phyloP scores from a whole-genome alignment of 1,140 invertebrate genomes.

The Drosophila novamexicana region DNA sequence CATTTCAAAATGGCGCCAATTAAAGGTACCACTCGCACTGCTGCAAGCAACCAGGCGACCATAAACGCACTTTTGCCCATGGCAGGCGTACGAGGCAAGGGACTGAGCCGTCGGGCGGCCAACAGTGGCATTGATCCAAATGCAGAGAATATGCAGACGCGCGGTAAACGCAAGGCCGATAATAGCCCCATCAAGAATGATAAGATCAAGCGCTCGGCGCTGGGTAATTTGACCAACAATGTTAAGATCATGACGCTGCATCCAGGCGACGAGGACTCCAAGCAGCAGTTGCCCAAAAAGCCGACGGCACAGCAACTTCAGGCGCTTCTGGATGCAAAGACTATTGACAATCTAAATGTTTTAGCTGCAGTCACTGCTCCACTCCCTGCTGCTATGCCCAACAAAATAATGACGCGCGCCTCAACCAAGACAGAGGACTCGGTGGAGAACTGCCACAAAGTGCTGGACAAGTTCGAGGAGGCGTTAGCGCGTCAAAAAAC shows the following conservation, averaged over 20 bases:
- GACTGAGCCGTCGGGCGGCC: slow-evolving; percentile 82
- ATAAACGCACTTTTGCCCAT: slow-evolving; percentile 53
- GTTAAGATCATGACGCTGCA: slow-evolving; percentile 73
- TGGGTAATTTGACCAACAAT: slow-evolving; percentile 89
- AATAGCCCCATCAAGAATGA: slow-evolving; percentile 83
- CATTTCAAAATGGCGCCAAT: slow-evolving; percentile 82
- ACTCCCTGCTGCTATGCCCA: slow-evolving; percentile 19
- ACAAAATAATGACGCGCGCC: slow-evolving; percentile 73
- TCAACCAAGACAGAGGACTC: slow-evolving; percentile 59
- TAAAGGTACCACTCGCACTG: slow-evolving; percentile 65
- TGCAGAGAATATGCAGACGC: slow-evolving; percentile 69
- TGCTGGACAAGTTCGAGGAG: slow-evolving; percentile 63
- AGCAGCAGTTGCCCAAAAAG: slow-evolving; percentile 59
- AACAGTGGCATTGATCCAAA: slow-evolving; percentile 63
- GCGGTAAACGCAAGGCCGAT: slow-evolving; percentile 82
- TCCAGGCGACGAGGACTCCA: slow-evolving; percentile 56
- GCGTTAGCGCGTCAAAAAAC: slow-evolving; percentile 35
- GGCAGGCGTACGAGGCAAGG: slow-evolving; percentile 64
- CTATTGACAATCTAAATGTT: slow-evolving; percentile 52
- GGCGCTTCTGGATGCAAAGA: slow-evolving; percentile 60
- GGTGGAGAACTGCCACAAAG: slow-evolving; percentile 61
- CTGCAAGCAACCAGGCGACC: slow-evolving; percentile 48
- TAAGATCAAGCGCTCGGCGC: slow-evolving; percentile 86
- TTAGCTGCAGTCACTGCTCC: slow-evolving; percentile 15
- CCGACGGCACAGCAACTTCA: slow-evolving; percentile 67